Evolutionary conservation across 1,140 invertebrate genomes (phyloP).

Genomic region (Lepidurus apus): DNA sequence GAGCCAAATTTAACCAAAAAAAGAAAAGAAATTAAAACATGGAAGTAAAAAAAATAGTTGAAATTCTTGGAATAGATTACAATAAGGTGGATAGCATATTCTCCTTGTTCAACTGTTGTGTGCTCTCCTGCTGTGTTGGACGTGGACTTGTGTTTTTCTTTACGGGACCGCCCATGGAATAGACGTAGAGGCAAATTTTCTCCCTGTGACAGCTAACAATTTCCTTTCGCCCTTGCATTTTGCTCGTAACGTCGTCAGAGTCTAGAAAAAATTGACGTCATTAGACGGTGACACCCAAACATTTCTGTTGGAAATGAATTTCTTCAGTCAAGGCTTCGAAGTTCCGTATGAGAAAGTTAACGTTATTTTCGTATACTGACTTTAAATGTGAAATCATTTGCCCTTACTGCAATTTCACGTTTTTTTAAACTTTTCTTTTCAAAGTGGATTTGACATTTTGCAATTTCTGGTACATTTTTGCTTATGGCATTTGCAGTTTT

Average conservation of each 20-base stretch:
- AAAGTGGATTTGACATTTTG: too few relatives aligned
- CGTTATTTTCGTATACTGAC: too few relatives aligned
- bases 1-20: neutral
- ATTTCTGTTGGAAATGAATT: neutral
- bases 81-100: neutral
- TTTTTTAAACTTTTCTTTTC: too few relatives aligned
- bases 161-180: neutral
- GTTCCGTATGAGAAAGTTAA: neutral
- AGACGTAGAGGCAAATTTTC: conserved; percentile 9
- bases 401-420: too few relatives aligned
- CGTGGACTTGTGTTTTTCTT: conserved; percentile 4
- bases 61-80: neutral
- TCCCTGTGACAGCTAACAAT: conserved; percentile 4
- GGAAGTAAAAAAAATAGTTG: neutral
- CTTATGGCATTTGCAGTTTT: too few relatives aligned
- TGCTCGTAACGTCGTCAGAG: conserved; percentile 12
- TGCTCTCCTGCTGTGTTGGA: conserved; percentile 12
- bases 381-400: too few relatives aligned
- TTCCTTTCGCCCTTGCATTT: neutral
- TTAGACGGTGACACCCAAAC: neutral
- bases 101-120: neutral
- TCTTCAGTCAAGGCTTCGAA: neutral
- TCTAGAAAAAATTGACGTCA: neutral
- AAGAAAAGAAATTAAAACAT: neutral
- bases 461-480: too few relatives aligned